Evolutionary conservation across 2,888 invertebrate genomes (phyloP).

Genomic region (Monoplex corrugatus): DNA sequence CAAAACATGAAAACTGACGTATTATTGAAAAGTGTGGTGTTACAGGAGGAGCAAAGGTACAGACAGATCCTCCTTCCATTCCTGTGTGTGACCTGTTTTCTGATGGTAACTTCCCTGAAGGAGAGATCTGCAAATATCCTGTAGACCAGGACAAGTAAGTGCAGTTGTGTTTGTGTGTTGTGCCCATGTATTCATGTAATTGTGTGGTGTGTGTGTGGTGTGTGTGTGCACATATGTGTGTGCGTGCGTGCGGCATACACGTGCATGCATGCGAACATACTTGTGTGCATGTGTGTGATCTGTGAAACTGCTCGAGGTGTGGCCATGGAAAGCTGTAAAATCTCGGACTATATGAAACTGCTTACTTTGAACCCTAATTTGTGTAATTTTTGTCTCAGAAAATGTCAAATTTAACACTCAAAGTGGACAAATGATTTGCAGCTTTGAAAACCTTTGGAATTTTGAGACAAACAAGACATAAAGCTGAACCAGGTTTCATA

Average conservation of each 20-base stretch:
- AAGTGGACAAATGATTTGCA: too few relatives aligned
- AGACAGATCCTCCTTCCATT: conserved; percentile 88
- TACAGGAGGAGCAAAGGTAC: conserved; percentile 60
- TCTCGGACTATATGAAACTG: too few relatives aligned
- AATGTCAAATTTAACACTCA: too few relatives aligned
- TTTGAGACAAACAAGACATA: too few relatives aligned
- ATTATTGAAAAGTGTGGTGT: background rate
- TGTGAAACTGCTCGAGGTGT: too few relatives aligned
- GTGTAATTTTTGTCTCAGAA: too few relatives aligned
- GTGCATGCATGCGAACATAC: background rate
- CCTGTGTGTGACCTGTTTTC: conserved; percentile 93
- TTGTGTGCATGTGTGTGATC: background rate
- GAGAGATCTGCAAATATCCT: conserved; percentile 93
- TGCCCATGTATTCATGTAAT: too few relatives aligned
- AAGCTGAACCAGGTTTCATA: too few relatives aligned
- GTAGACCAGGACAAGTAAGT: conserved; percentile 87
- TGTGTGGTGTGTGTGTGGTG: conserved; percentile 1
- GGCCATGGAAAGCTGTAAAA: too few relatives aligned
- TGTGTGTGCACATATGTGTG: background rate
- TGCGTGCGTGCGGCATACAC: background rate
- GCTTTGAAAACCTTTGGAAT: too few relatives aligned
- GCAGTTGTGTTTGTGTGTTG: background rate
- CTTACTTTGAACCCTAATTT: too few relatives aligned
- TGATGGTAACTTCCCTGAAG: conserved; percentile 92
- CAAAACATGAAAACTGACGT: background rate